Evolutionary conservation across 2,888 invertebrate species (phyloP).

Genomic region (Exocentrus adspersus): DNA sequence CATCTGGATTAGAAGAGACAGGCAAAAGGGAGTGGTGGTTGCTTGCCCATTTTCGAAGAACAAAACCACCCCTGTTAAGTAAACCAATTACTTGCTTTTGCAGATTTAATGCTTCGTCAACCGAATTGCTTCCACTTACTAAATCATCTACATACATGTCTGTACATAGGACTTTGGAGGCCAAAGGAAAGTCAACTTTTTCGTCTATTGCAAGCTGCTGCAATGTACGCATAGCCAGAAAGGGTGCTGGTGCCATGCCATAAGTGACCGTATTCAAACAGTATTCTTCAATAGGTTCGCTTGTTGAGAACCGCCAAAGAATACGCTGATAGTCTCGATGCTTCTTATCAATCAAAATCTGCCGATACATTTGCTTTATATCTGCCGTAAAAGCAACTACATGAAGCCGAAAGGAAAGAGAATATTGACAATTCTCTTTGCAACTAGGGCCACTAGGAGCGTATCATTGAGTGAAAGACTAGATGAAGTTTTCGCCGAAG

Average conservation of each 20-base stretch:
- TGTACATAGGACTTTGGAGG: background rate
- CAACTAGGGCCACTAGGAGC: background rate
- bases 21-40: too few relatives aligned
- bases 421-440: background rate
- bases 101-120: background rate
- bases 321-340: background rate
- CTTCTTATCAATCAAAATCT: background rate
- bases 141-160: background rate
- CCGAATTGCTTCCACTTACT: background rate
- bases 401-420: background rate
- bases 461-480: constrained; percentile 3
- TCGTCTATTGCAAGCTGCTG: background rate
- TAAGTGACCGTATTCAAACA: background rate
- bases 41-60: background rate
- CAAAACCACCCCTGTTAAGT: background rate
- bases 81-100: background rate
- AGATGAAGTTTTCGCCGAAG: background rate
- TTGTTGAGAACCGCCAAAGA: background rate
- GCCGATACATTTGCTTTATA: constrained; percentile 13
- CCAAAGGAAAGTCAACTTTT: background rate
- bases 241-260: background rate
- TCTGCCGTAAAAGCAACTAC: background rate
- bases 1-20: too few relatives aligned
- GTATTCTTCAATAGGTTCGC: background rate
- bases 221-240: background rate